These are phyloP conservation scores for Dexiosoma caninum DNA, from an alignment of 2,888 invertebrate species.

Conservation along the genomic window DNA sequence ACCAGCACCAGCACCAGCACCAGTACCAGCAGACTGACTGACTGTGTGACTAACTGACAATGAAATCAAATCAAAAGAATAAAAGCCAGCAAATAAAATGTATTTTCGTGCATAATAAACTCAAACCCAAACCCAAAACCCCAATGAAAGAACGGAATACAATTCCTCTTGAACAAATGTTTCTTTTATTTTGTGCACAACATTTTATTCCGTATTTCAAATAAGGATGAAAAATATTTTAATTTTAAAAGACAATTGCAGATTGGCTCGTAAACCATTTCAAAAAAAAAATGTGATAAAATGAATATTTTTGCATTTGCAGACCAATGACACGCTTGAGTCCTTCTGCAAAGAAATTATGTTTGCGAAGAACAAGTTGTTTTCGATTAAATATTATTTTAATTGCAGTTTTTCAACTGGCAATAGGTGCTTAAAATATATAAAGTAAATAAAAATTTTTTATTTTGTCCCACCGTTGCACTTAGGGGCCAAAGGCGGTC, in stretches of 20 bases:
- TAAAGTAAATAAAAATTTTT: too few species aligned
- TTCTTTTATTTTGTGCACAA: background rate
- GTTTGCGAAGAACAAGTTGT: too few species aligned
- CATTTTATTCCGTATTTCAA: background rate
- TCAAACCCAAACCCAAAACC: constrained; percentile 2
- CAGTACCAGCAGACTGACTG: background rate
- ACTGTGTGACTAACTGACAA: background rate
- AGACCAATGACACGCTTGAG: too few species aligned
- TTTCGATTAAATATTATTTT: too few species aligned
- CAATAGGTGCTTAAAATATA: too few species aligned
- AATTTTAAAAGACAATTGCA: constrained; percentile 58
- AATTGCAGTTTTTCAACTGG: too few species aligned
- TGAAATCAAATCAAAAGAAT: background rate
- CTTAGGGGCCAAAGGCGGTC: too few species aligned
- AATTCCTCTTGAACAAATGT: background rate
- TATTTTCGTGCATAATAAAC: constrained; percentile 44
- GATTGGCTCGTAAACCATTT: constrained; percentile 54
- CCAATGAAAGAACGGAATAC: constrained; percentile 20
- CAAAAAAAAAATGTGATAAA: constrained; percentile 35
- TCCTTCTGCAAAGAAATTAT: too few species aligned
- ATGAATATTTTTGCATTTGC: too few species aligned
- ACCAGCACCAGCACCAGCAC: too few species aligned
- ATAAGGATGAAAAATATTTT: constrained; percentile 57
- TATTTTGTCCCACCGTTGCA: too few species aligned
- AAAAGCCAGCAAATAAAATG: background rate